Evolutionary conservation across 1,140 invertebrate species (phyloP), one percentile per base, ranked within the genome.

Genomic region (Drosophila nasuta): DNA sequence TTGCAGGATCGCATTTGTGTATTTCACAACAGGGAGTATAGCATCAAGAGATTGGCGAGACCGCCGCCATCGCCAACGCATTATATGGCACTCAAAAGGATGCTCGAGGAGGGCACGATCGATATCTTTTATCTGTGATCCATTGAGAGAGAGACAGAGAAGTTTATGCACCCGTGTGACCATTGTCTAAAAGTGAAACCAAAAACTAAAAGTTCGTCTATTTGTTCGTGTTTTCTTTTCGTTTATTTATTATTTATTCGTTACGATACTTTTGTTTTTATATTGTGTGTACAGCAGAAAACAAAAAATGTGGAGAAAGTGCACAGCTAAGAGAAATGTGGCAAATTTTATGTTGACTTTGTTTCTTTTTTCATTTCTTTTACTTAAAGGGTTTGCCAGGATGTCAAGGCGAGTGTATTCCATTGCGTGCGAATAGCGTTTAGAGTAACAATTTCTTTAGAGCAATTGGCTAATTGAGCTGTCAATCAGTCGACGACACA

Each of bases 361-460:
- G 81, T 89, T 89, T 88, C 81, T 85, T 86, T 54, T 91, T 91
- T 90, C 71, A 76, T 91, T 91, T 91, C 82, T 91, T 91, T 83
- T 86, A 81, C 82, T 93, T 93, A 88, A 93, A 92, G 93, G 93
- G 93, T 85, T 82, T 81, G 91, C 91, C 93, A 91, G 82, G 93
- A 92, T 93, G 93, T 81, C 93, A 93, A 82, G 93, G 93, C 91
- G 93, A 94, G 92, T 94, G 93, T 93, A 94, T 94, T 91, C 93
- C 93, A 91, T 93, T 94, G 79, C 93, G 93, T 82, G 91, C 93
- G 79, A 94, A 93, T 93, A 93, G 93, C 87, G 92, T 92, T 87
- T 92, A 92, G 20, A 25, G 77, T 70, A 76, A 65, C 54, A 72
- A 72, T 77, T 82, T 71, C 54, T 62, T 65, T 75, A 71, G 72